Conservation (phyloP, 1,140 invertebrate species). For the Drosophila sucinea region DNA sequence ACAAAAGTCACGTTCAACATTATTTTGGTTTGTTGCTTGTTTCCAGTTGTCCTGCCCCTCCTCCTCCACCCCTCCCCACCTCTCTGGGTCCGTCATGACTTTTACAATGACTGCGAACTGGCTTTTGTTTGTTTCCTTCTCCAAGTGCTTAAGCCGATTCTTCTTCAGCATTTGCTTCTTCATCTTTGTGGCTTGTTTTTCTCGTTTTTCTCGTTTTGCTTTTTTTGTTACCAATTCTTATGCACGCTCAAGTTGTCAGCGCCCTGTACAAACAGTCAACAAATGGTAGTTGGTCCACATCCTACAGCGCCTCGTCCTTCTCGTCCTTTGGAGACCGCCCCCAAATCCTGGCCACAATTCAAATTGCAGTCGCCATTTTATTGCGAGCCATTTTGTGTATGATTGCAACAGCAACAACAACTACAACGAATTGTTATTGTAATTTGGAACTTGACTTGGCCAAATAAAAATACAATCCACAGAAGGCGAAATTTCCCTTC, state of each 20-base stretch:
- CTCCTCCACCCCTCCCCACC: not conserved
- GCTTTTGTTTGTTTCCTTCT: slow-evolving; percentile 76
- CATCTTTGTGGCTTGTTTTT: slow-evolving; percentile 32
- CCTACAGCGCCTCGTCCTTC: not conserved
- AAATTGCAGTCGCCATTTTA: slow-evolving; percentile 59
- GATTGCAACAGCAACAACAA: slow-evolving; percentile 58
- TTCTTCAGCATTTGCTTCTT: slow-evolving; percentile 38
- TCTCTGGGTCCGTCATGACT: slow-evolving; percentile 16
- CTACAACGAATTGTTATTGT: slow-evolving; percentile 65
- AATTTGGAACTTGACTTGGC: slow-evolving; percentile 54
- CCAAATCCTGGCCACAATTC: slow-evolving; percentile 64
- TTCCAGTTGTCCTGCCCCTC: slow-evolving; percentile 38
- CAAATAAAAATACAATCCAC: slow-evolving; percentile 32
- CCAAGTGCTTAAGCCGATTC: slow-evolving; percentile 77
- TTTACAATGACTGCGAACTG: slow-evolving; percentile 68
- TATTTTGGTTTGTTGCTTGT: slow-evolving; percentile 81
- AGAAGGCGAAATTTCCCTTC: not conserved
- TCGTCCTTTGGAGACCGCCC: slow-evolving; percentile 30
- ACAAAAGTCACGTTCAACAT: slow-evolving; percentile 81
- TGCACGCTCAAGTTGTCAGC: slow-evolving; percentile 74
- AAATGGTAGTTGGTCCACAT: not conserved
- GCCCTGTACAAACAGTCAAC: slow-evolving; percentile 43
- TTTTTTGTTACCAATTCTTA: slow-evolving; percentile 62
- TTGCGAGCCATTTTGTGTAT: slow-evolving; percentile 66
- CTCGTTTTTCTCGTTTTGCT: not conserved